Evolutionary conservation across 2,797 vertebrate species (phyloP).

Genomic region (Varecia variegata): DNA sequence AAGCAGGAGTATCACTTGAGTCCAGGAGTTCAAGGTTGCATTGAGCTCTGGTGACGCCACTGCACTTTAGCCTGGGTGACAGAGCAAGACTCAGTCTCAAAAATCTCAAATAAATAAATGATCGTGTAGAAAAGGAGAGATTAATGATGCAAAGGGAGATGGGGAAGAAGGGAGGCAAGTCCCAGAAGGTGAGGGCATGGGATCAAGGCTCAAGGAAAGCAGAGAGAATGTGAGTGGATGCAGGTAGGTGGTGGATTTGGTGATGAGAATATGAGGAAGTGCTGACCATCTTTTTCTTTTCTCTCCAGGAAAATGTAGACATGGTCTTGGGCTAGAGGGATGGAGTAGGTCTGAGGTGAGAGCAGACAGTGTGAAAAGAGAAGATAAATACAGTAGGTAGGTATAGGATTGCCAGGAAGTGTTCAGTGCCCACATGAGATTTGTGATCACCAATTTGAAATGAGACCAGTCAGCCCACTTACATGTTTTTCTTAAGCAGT

Average conservation of each 20-base stretch:
- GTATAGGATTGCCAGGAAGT: background rate
- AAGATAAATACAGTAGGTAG: background rate
- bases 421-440: background rate
- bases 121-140: background rate
- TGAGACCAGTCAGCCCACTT: background rate
- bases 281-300: background rate
- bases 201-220: background rate
- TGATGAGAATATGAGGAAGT: background rate
- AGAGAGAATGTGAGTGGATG: background rate
- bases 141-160: background rate
- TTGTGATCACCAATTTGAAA: background rate
- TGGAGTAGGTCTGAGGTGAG: background rate
- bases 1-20: background rate
- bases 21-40: background rate
- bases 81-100: too few species aligned
- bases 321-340: background rate
- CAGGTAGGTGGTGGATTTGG: background rate
- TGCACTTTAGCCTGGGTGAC: too few species aligned
- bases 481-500: background rate
- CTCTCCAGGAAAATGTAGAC: background rate
- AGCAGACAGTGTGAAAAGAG: background rate
- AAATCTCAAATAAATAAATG: too few species aligned
- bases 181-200: background rate
- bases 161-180: background rate
- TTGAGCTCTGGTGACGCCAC: background rate